These are phyloP conservation scores for Platycheirus rosarum DNA, from an alignment of 2,888 invertebrate species.

Conservation along the genomic window DNA sequence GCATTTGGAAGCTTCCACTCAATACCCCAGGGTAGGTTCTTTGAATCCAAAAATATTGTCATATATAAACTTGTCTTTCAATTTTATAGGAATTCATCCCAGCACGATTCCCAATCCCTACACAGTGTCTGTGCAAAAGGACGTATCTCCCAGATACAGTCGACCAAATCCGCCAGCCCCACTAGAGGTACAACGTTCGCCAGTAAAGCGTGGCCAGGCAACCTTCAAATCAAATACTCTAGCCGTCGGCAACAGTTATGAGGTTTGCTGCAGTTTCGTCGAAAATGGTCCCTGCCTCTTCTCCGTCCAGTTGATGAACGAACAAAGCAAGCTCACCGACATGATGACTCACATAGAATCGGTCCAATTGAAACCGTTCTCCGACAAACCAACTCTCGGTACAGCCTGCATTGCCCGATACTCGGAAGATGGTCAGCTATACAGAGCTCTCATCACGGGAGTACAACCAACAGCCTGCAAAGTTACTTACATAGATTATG, in stretches of 20 bases:
- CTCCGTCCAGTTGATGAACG: slow-evolving; percentile 88
- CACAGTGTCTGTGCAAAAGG: slow-evolving; percentile 63
- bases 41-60: not conserved
- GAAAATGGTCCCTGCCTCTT: slow-evolving; percentile 92
- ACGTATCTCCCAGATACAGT: slow-evolving; percentile 55
- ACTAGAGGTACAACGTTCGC: slow-evolving; percentile 48
- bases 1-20: slow-evolving; percentile 75
- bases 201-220: slow-evolving; percentile 75
- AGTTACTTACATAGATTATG: slow-evolving; percentile 91
- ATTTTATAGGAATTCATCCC: slow-evolving; percentile 69
- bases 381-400: slow-evolving; percentile 88
- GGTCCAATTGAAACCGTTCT: slow-evolving; percentile 85
- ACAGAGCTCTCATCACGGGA: slow-evolving; percentile 90
- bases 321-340: slow-evolving; percentile 85
- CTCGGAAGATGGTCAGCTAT: slow-evolving; percentile 87
- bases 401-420: slow-evolving; percentile 90
- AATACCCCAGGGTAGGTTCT: slow-evolving; percentile 75
- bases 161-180: slow-evolving; percentile 63
- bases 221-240: slow-evolving; percentile 82
- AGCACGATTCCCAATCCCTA: slow-evolving; percentile 76
- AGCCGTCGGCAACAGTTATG: slow-evolving; percentile 85
- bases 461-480: slow-evolving; percentile 88
- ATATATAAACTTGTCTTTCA: no score
- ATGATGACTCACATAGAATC: slow-evolving; percentile 89
- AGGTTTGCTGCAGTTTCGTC: slow-evolving; percentile 89